A percentile compares a stretch with the other conserved stretches of the same genome.
phyloP scores from a whole-genome alignment of 92 coral and sea anemone genomes.

The Hydrozoanthus gracilis region DNA sequence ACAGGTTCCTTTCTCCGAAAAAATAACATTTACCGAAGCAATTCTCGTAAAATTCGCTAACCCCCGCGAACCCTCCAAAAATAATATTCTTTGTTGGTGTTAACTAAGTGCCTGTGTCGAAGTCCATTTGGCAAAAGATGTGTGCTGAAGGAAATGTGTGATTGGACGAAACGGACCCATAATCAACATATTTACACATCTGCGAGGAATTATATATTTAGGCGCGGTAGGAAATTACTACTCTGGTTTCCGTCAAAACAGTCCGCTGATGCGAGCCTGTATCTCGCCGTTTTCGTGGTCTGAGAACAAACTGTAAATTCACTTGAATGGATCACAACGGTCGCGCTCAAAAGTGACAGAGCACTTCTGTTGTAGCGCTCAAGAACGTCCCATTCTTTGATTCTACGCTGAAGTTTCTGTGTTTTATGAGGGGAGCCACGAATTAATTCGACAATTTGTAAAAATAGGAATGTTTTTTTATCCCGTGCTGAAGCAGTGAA shows the following conservation, averaged over 20 bases:
- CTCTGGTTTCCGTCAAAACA: slow-evolving; percentile 54
- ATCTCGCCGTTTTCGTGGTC: slow-evolving; percentile 19
- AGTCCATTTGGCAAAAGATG: slow-evolving; percentile 2
- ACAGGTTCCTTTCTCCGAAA: background rate
- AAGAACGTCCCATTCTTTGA: background rate
- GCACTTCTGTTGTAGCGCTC: background rate
- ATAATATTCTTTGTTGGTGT: background rate
- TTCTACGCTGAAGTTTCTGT: background rate
- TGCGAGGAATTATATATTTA: slow-evolving; percentile 40
- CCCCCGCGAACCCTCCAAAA: background rate
- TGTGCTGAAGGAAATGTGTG: slow-evolving; percentile 38
- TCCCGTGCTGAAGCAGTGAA: background rate
- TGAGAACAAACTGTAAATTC: slow-evolving; percentile 19
- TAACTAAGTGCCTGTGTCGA: background rate
- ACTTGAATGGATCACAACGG: slow-evolving; percentile 1
- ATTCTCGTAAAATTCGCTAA: background rate
- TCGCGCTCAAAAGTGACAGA: background rate
- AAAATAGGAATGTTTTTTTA: background rate
- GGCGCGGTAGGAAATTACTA: slow-evolving; percentile 44
- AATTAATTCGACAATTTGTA: background rate
- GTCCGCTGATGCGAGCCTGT: slow-evolving; percentile 12
- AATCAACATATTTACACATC: slow-evolving; percentile 48
- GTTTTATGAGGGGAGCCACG: background rate
- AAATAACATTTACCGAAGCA: background rate
- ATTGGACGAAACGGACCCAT: slow-evolving; percentile 5